Conservation (phyloP, 2,797 vertebrate species). For the Acanthurus tractus region DNA sequence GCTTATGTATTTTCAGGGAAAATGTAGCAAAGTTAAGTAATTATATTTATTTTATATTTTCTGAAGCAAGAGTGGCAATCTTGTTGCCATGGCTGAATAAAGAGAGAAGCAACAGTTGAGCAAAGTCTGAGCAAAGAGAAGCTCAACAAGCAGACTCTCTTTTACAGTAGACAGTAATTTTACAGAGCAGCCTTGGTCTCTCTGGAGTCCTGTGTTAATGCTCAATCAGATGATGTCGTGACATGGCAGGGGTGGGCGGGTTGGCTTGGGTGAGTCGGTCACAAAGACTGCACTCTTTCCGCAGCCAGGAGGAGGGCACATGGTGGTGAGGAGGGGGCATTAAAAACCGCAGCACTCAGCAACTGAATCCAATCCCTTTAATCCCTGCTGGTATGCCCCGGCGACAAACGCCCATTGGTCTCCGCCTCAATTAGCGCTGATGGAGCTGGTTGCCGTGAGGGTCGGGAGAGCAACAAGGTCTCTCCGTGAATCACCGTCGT, state of each 20-base stretch:
- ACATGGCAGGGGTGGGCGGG: conserved; percentile 68
- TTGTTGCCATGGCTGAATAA: conserved; percentile 36
- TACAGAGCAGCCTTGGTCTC: conserved; percentile 39
- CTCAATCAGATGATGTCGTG: conserved; percentile 70
- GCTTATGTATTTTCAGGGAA: conserved; percentile 17
- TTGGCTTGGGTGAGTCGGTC: conserved; percentile 58
- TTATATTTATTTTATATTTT: conserved; percentile 16
- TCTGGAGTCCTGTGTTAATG: conserved; percentile 52
- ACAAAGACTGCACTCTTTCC: conserved; percentile 82
- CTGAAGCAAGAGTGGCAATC: conserved; percentile 8
- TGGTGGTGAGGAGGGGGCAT: conserved; percentile 41
- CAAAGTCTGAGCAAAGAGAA: conserved; percentile 6
- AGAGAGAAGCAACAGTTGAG: conserved; percentile 31
- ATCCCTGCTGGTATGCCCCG: conserved; percentile 84
- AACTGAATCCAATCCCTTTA: conserved; percentile 86
- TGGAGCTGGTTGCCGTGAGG: conserved; percentile 63
- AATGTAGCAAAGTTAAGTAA: conserved; percentile 18
- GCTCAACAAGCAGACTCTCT: conserved; percentile 24
- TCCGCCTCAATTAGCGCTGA: conserved; percentile 79
- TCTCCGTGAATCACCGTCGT: conserved; percentile 7
- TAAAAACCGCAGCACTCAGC: conserved; percentile 83
- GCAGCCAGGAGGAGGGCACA: conserved; percentile 47
- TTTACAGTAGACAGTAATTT: conserved; percentile 52
- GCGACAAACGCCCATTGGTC: conserved; percentile 73
- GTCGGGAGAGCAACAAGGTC: conserved; percentile 50